Evolutionary conservation across 1,140 invertebrate species (phyloP).

Genomic region (Heliconius hewitsoni): DNA sequence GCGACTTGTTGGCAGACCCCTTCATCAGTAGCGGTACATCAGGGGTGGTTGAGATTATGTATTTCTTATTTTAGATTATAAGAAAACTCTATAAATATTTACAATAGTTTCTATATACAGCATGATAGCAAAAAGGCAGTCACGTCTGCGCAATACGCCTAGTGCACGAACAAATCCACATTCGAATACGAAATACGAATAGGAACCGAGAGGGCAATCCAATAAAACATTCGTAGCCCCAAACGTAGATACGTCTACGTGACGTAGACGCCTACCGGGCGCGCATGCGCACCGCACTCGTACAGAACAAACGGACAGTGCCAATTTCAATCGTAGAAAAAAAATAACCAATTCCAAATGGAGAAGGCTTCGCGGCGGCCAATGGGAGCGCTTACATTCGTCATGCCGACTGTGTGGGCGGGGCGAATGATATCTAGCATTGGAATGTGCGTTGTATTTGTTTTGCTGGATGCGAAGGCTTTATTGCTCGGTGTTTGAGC

Average conservation of each 20-base stretch:
- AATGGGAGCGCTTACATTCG: slow-evolving; percentile 76
- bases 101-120: slow-evolving; percentile 8
- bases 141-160: slow-evolving; percentile 61
- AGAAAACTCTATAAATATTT: neutral
- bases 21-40: too few species aligned
- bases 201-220: slow-evolving; percentile 68
- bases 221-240: slow-evolving; percentile 75
- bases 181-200: slow-evolving; percentile 73
- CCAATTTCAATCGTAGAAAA: slow-evolving; percentile 80
- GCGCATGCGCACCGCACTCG: slow-evolving; percentile 71
- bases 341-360: slow-evolving; percentile 80
- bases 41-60: too few species aligned
- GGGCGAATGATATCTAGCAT: slow-evolving; percentile 81
- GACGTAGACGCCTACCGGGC: slow-evolving; percentile 66
- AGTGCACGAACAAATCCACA: slow-evolving; percentile 64
- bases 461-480: slow-evolving; percentile 78
- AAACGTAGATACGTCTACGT: slow-evolving; percentile 78
- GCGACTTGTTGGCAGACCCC: too few species aligned
- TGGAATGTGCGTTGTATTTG: slow-evolving; percentile 80
- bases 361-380: slow-evolving; percentile 76
- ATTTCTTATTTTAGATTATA: neutral
- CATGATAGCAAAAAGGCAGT: neutral
- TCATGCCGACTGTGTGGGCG: slow-evolving; percentile 80
- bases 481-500: slow-evolving; percentile 77
- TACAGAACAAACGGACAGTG: slow-evolving; percentile 77